Evolutionary conservation across 1,140 invertebrate species (phyloP), one percentile per base, ranked within the genome.

Genomic region (Pseudoatta argentina): DNA sequence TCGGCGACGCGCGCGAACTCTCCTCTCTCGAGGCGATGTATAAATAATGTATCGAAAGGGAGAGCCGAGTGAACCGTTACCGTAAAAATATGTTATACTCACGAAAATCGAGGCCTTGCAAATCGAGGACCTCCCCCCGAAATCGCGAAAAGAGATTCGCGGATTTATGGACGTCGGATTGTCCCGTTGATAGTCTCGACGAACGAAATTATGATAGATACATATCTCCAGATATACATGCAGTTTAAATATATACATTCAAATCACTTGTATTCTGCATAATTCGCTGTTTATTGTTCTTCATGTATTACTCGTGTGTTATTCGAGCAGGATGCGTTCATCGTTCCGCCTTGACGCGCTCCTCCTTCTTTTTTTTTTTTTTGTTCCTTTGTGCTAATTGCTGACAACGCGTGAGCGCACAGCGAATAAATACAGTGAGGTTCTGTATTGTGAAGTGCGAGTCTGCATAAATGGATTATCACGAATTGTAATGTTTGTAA

Each of bases 21-120:
- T 79, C 48, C 18, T 24, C 39, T 27, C 39, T 27, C 67, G 16
- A 8, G 69, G 14, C 55, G n/a, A 34, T 51, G 63, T 81, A 83
- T 73, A 83, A 83, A 83, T 83, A 83, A 39, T 72, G n/a, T 61
- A 83, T 83, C 69, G 69, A 83, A 83, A 83, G 69, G 79, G 55
- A 63, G 48, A 75, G 39, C 53, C 61, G 21, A 48, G 51, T 2
- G 30, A 34, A 12, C 12, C 18, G 21, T 34, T 21, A 12, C 27
- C 27, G 55, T 51, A 34, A 83, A 83, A 48, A 73, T 61, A 48
- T n/a, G 16, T 30, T n/a, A 16, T 30, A 27, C 39, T 44, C 39
- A 71, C 78, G 78, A 81, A 81, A 71, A 81, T 69, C 63, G 10
- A 24, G 24, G 24, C 7, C n/a, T 18, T 24, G 18, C 14, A 39